Conservation (phyloP, 2,797 vertebrate genomes). For the Macropus fuliginosus region DNA sequence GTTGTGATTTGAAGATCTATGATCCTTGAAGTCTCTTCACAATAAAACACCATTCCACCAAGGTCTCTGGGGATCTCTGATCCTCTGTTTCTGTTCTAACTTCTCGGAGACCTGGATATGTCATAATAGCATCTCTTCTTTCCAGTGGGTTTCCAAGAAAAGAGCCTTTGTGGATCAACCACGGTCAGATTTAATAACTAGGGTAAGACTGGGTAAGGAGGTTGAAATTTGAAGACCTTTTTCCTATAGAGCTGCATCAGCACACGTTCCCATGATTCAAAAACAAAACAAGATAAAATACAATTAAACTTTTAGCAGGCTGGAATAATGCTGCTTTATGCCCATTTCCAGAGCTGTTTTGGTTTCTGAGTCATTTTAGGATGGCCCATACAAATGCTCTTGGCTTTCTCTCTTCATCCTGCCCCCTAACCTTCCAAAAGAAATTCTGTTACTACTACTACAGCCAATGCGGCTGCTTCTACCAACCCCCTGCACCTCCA, state of each 20-base stretch:
- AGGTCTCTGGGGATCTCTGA: neutral
- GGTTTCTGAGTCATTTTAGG: constrained; percentile 35
- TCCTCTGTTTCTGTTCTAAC: neutral
- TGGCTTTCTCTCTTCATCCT: neutral
- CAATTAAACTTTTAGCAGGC: neutral
- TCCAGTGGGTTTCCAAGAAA: neutral
- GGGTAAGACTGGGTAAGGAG: neutral
- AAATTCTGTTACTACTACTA: neutral
- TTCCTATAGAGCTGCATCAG: neutral
- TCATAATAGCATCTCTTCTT: neutral
- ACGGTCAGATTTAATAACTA: neutral
- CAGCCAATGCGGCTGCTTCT: too few species aligned
- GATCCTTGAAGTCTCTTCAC: neutral
- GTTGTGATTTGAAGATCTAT: neutral
- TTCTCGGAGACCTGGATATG: neutral
- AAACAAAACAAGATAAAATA: neutral
- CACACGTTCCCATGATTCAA: neutral
- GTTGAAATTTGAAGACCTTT: neutral
- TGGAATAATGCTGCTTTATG: constrained; percentile 8
- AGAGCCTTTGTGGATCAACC: neutral
- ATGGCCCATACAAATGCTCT: constrained; percentile 10
- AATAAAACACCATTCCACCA: neutral
- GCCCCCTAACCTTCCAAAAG: constrained; percentile 12
- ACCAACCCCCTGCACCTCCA: neutral
- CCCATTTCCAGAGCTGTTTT: constrained; percentile 21